Conservation (phyloP, 2,113 vertebrate species). For the Amblyopsis rosae region DNA sequence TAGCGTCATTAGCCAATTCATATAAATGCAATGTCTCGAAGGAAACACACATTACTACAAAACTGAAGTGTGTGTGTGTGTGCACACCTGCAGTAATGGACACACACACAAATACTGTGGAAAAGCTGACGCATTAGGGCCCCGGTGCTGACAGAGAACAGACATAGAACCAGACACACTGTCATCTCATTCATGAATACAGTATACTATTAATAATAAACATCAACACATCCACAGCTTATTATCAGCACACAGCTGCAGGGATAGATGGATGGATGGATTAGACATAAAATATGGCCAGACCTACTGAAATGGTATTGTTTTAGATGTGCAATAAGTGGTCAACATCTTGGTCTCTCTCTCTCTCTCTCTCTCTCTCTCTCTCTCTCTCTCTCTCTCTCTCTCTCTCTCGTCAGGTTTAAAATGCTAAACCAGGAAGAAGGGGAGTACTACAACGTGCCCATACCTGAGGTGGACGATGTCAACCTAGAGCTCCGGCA, state of each 20-base stretch:
- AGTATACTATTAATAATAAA: no score
- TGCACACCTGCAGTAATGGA: neutral
- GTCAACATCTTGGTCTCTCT: neutral
- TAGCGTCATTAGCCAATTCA: conserved; percentile 21
- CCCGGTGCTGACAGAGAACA: conserved; percentile 1
- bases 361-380: neutral
- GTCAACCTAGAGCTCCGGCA: conserved; percentile 89
- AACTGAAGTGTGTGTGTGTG: neutral
- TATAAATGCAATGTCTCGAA: conserved; percentile 9
- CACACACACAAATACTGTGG: neutral
- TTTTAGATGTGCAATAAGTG: no score
- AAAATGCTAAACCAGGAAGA: conserved; percentile 95
- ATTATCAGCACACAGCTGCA: no score
- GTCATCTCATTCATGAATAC: no score
- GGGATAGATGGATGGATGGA: no score
- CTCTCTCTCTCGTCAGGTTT: conserved; percentile 77
- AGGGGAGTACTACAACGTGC: conserved; percentile 96
- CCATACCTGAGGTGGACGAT: conserved; percentile 91
- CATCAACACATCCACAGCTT: no score
- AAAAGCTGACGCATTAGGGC: conserved; percentile 8
- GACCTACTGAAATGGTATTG: no score
- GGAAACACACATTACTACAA: neutral
- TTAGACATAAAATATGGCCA: no score
- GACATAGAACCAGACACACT: conserved; percentile 5
- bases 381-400: neutral